A percentile compares a stretch with the other conserved stretches of the same genome.
These are phyloP conservation scores for Pinna nobilis DNA, from an alignment of 1,140 invertebrate species.

Conservation along the genomic window DNA sequence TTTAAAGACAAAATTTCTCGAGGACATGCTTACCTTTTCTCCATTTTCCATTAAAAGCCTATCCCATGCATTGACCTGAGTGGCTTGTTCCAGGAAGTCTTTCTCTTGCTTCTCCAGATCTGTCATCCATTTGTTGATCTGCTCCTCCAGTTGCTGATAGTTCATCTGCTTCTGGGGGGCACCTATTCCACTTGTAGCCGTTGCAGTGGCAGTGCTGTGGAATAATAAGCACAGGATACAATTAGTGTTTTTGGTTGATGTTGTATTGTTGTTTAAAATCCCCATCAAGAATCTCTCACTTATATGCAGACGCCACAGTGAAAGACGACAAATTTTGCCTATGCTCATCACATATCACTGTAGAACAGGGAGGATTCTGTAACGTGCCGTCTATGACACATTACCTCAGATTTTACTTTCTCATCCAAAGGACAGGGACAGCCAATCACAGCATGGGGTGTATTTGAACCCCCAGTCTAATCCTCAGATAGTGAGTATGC, in stretches of 20 bases:
- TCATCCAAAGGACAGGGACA: too few relatives aligned
- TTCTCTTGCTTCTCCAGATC: conserved; percentile 96
- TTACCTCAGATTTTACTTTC: too few relatives aligned
- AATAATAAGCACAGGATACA: too few relatives aligned
- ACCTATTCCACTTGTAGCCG: conserved; percentile 9
- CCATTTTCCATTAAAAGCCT: conserved; percentile 91
- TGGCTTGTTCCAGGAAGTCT: conserved; percentile 93
- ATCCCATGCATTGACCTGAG: conserved; percentile 96
- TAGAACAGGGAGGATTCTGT: too few relatives aligned
- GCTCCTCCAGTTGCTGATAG: conserved; percentile 92
- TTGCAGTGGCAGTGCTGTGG: background rate
- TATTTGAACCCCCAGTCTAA: background rate
- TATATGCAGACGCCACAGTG: too few relatives aligned
- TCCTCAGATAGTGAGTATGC: background rate
- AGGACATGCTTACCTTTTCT: conserved; percentile 83
- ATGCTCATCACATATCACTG: too few relatives aligned
- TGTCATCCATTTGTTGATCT: conserved; percentile 96
- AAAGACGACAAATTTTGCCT: too few relatives aligned
- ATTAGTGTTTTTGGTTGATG: background rate
- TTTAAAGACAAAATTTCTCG: too few relatives aligned
- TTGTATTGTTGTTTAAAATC: too few relatives aligned
- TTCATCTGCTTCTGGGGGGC: conserved; percentile 78
- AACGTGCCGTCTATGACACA: background rate
- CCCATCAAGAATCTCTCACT: too few relatives aligned
- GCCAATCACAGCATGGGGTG: too few relatives aligned